Evolutionary conservation across 1,140 invertebrate genomes (phyloP).

Genomic region (Cyclargus thomasi): DNA sequence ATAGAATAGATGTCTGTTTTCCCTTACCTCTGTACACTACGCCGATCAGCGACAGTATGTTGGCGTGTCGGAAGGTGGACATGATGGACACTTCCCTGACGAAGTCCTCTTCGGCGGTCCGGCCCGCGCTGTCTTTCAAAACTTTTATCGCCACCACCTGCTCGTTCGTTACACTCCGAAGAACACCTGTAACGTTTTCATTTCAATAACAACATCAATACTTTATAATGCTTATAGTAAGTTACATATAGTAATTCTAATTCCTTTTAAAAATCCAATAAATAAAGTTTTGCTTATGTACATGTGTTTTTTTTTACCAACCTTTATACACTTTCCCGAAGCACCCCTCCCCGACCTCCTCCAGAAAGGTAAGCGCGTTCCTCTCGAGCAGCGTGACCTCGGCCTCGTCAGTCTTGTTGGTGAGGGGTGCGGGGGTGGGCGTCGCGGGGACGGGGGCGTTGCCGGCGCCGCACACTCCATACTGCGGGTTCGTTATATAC

Average conservation of each 20-base stretch:
- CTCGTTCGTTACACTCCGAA: conserved; percentile 64
- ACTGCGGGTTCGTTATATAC: conserved; percentile 86
- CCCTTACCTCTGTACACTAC: conserved; percentile 83
- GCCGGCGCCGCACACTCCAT: conserved; percentile 75
- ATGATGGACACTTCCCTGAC: conserved; percentile 93
- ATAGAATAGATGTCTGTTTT: too few relatives aligned
- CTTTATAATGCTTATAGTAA: too few relatives aligned
- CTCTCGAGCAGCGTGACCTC: conserved; percentile 78
- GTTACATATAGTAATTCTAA: too few relatives aligned
- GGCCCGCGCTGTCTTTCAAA: conserved; percentile 86
- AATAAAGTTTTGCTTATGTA: too few relatives aligned
- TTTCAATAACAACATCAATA: too few relatives aligned
- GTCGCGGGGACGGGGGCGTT: conserved; percentile 24
- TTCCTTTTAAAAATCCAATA: too few relatives aligned
- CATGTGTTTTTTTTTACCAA: conserved; percentile 44
- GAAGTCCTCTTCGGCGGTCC: conserved; percentile 90
- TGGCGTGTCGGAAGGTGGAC: conserved; percentile 90
- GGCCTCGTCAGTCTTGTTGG: conserved; percentile 56
- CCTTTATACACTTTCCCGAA: conserved; percentile 95
- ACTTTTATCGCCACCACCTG: conserved; percentile 89
- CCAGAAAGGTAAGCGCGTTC: conserved; percentile 80
- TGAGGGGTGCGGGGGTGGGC: conserved; percentile 25
- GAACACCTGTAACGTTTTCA: conserved; percentile 71
- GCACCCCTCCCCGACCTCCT: conserved; percentile 92
- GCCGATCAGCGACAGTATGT: conserved; percentile 90